Conservation (phyloP, 2,113 vertebrate genomes). For the Silurus asotus region DNA sequence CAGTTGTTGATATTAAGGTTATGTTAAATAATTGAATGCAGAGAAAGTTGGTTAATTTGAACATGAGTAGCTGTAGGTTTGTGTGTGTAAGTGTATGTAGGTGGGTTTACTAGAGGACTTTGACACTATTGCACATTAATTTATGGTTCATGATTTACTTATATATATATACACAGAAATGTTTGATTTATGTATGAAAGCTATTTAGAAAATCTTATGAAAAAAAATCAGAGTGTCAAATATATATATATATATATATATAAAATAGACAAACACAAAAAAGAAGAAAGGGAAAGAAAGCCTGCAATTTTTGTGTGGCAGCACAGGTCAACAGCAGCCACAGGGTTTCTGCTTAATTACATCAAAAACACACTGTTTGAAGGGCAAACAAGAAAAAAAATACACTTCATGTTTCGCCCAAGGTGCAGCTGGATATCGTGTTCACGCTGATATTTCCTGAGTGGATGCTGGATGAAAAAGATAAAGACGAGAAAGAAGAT, state of each 20-base stretch:
- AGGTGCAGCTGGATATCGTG: slow-evolving; percentile 49
- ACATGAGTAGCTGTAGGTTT: background rate
- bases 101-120: background rate
- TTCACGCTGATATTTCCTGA: slow-evolving; percentile 47
- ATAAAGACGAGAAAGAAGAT: slow-evolving; percentile 30
- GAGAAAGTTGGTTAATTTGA: background rate
- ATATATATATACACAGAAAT: too few species aligned
- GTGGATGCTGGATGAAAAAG: slow-evolving; percentile 38
- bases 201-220: too few species aligned
- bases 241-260: too few species aligned
- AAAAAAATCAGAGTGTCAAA: too few species aligned
- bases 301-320: slow-evolving; percentile 38
- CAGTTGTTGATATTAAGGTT: background rate
- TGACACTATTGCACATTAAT: background rate
- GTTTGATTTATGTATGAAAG: too few species aligned
- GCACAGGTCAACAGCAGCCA: slow-evolving; percentile 58
- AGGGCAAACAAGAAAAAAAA: slow-evolving; percentile 27
- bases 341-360: slow-evolving; percentile 58
- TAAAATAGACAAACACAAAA: too few species aligned
- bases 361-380: slow-evolving; percentile 58
- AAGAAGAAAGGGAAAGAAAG: slow-evolving; percentile 9
- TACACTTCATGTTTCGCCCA: slow-evolving; percentile 37
- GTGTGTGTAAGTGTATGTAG: background rate
- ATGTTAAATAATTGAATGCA: background rate
- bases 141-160: too few species aligned